Evolutionary conservation across 2,888 invertebrate species (phyloP).

Genomic region (Nomada fabriciana): DNA sequence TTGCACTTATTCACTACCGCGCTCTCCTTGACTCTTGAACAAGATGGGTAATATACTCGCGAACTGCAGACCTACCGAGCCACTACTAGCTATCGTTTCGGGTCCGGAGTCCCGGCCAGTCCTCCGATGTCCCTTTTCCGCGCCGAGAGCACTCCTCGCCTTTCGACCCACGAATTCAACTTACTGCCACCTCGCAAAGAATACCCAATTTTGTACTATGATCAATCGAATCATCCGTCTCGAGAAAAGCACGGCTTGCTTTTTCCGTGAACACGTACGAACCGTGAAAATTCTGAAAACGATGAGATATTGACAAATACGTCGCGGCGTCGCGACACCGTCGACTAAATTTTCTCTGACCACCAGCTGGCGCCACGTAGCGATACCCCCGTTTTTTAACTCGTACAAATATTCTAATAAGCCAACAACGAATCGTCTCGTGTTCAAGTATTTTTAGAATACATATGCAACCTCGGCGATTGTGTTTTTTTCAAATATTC

Average conservation of each 20-base stretch:
- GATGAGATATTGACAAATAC: conserved; percentile 80
- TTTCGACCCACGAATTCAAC: conserved; percentile 4
- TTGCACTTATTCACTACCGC: conserved; percentile 50
- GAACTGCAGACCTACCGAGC: conserved; percentile 37
- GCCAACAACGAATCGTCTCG: not conserved
- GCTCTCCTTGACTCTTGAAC: conserved; percentile 32
- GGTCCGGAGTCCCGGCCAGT: conserved; percentile 55
- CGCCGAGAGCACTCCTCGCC: conserved; percentile 38
- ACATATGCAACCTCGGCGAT: no score
- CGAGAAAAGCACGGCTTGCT: conserved; percentile 11
- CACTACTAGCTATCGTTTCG: conserved; percentile 34
- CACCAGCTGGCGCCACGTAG: conserved; percentile 66
- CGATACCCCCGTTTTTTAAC: conserved; percentile 40
- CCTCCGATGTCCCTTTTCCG: conserved; percentile 58
- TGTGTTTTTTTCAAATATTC: not conserved
- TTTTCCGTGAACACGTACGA: conserved; percentile 31
- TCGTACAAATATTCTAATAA: conserved; percentile 14
- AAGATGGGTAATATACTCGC: conserved; percentile 37
- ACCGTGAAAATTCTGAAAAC: conserved; percentile 72
- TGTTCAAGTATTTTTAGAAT: no score
- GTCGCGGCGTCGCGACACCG: conserved; percentile 79
- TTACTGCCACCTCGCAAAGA: not conserved
- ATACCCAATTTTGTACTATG: not conserved
- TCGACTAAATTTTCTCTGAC: conserved; percentile 50
- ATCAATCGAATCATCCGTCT: conserved; percentile 18